These are phyloP conservation scores for Dermatemys mawii DNA, from an alignment of 2,113 vertebrate genomes.

Conservation along the genomic window DNA sequence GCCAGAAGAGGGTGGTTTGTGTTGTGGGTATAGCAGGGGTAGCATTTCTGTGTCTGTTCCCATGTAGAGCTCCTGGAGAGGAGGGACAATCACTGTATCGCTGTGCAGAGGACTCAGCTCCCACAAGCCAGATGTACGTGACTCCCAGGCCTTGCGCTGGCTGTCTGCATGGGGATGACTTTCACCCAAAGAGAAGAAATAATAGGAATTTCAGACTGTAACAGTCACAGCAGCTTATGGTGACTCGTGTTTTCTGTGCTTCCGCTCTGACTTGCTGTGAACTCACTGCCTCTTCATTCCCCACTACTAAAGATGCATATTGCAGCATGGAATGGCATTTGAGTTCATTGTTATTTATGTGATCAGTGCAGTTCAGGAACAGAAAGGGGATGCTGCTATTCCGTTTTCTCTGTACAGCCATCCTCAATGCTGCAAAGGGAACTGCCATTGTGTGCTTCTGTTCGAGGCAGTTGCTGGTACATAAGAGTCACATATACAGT, in stretches of 20 bases:
- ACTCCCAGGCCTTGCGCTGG: accelerated
- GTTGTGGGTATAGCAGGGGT: background rate
- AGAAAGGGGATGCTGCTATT: background rate
- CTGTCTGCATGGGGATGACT: accelerated
- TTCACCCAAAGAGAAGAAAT: background rate
- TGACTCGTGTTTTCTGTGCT: background rate
- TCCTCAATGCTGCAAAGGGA: background rate
- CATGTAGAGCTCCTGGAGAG: background rate
- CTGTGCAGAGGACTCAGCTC: background rate
- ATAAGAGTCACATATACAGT: background rate
- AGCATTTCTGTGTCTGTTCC: background rate
- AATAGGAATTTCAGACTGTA: background rate
- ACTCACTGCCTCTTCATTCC: accelerated
- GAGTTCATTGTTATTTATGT: background rate
- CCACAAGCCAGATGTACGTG: accelerated
- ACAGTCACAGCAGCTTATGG: background rate
- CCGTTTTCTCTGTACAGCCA: accelerated
- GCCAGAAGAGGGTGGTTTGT: background rate
- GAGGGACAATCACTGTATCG: background rate
- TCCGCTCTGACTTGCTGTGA: accelerated
- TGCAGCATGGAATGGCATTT: background rate
- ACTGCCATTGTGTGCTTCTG: background rate
- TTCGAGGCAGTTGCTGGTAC: accelerated
- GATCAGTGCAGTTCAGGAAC: background rate
- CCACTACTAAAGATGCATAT: background rate